Percentiles rank a stretch among this genome's conserved stretches.
These are phyloP conservation scores for Arothron firmamentum DNA, from an alignment of 2,113 vertebrate species.

Conservation along the genomic window DNA sequence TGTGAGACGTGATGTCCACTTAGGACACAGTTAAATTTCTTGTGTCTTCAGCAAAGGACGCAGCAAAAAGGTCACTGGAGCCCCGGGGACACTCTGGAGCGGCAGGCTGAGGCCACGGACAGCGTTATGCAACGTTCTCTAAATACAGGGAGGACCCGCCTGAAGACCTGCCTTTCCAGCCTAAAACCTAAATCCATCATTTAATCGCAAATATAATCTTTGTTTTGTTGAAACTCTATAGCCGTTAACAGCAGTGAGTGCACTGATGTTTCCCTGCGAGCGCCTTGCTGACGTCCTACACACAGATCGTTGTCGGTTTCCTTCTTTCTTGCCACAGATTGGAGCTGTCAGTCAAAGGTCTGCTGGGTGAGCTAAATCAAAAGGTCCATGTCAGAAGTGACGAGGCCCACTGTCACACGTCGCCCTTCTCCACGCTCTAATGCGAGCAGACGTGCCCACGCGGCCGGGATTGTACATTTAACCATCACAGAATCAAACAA, in stretches of 20 bases:
- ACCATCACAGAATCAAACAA: neutral
- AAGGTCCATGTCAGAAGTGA: slow-evolving; percentile 15
- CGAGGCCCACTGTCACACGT: slow-evolving; percentile 23
- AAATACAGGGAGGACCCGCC: neutral
- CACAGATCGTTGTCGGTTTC: neutral
- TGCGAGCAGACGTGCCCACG: neutral
- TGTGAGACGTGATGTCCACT: too few relatives aligned
- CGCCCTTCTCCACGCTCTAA: neutral
- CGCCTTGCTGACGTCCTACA: too few relatives aligned
- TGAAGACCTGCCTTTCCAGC: neutral
- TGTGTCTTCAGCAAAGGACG: slow-evolving; percentile 5
- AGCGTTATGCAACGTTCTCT: slow-evolving; percentile 15
- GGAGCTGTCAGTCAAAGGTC: slow-evolving; percentile 28
- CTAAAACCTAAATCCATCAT: too few relatives aligned
- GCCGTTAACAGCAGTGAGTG: too few relatives aligned
- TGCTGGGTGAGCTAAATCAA: slow-evolving; percentile 9
- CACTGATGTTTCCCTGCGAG: too few relatives aligned
- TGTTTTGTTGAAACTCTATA: too few relatives aligned
- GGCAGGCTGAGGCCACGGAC: slow-evolving; percentile 9
- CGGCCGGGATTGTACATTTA: slow-evolving; percentile 2
- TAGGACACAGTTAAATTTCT: too few relatives aligned
- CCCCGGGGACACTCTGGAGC: slow-evolving; percentile 7
- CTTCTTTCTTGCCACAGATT: slow-evolving; percentile 7
- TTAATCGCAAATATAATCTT: too few relatives aligned
- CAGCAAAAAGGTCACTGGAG: slow-evolving; percentile 21